A percentile compares a stretch with the other conserved stretches of the same genome.
Conservation (phyloP, 2,797 vertebrate species). For the Enteromius fasciolatus region DNA sequence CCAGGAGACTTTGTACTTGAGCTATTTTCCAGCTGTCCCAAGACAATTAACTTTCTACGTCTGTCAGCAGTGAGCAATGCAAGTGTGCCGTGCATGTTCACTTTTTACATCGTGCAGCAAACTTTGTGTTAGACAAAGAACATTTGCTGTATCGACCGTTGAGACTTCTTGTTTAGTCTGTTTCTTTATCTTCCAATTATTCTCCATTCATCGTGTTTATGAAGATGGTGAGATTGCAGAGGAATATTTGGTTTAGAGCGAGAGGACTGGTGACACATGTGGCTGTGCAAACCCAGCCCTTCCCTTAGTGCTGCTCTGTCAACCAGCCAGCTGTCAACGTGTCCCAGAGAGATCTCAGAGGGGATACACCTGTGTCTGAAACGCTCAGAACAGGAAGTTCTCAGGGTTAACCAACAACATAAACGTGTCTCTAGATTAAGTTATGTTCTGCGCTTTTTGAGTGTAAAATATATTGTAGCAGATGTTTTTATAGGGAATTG, state of each 20-base stretch:
- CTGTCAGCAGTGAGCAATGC: conserved; percentile 46
- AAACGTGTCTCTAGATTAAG: background rate
- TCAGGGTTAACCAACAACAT: conserved; percentile 35
- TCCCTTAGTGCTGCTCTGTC: conserved; percentile 37
- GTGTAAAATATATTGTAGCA: background rate
- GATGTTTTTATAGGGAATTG: background rate
- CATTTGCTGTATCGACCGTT: background rate
- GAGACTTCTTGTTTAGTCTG: conserved; percentile 42
- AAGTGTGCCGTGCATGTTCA: background rate
- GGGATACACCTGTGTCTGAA: conserved; percentile 71
- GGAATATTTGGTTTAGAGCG: conserved; percentile 14
- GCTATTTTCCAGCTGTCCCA: conserved; percentile 46
- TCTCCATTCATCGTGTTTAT: conserved; percentile 37
- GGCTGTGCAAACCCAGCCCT: conserved; percentile 29
- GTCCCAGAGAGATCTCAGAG: conserved; percentile 56
- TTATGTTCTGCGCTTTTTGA: background rate
- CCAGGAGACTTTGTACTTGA: conserved; percentile 16
- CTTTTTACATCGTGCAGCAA: conserved; percentile 1
- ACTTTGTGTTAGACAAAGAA: conserved; percentile 3
- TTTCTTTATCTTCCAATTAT: conserved; percentile 35
- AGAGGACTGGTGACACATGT: conserved; percentile 8
- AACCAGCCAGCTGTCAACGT: conserved; percentile 38
- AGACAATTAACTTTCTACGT: conserved; percentile 7
- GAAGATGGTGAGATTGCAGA: conserved; percentile 22
- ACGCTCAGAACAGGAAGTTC: conserved; percentile 64